Evolutionary conservation across 2,797 vertebrate genomes (phyloP).

Genomic region (Octomys mimax): DNA sequence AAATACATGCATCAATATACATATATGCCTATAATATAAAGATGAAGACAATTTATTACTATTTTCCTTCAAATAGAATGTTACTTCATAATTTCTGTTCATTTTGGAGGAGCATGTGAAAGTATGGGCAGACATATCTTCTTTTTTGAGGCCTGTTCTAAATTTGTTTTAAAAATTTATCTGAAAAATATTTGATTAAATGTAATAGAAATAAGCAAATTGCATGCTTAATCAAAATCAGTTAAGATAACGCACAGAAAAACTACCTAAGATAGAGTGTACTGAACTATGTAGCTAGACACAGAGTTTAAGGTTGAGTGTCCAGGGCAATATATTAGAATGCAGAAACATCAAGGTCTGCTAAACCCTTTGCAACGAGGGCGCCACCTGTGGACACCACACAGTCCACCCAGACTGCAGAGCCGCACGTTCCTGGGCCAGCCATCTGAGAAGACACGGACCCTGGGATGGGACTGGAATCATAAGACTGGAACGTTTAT

Average conservation of each 20-base stretch:
- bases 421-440: neutral
- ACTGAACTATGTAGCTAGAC: neutral
- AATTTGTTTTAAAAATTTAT: neutral
- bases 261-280: neutral
- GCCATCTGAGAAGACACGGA: accelerated
- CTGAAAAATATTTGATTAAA: neutral
- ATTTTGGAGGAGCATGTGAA: neutral
- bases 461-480: too few species aligned
- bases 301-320: neutral
- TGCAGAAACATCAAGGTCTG: neutral
- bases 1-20: neutral
- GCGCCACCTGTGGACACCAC: neutral
- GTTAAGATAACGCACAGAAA: neutral
- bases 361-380: accelerated
- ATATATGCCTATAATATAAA: neutral
- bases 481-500: neutral
- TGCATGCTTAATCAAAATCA: neutral
- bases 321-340: neutral
- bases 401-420: neutral
- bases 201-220: neutral
- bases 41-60: neutral
- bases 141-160: neutral
- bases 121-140: neutral
- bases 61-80: neutral
- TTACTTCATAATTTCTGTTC: neutral